Conservation (phyloP, 2,113 vertebrate genomes). For the Leptobrachium ailaonicum region DNA sequence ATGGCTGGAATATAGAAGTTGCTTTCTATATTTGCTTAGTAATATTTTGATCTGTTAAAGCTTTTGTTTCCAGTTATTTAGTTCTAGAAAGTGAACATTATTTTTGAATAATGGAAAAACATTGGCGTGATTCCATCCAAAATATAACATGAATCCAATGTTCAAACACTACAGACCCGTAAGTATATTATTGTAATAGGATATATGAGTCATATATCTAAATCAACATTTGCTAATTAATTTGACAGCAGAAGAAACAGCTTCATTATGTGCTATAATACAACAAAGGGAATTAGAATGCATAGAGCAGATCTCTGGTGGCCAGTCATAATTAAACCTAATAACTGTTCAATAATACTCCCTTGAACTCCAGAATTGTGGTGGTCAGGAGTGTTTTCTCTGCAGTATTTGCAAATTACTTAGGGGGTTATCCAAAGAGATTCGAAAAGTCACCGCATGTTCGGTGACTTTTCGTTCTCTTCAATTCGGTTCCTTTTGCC, state of each 20-base stretch:
- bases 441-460: too few relatives aligned
- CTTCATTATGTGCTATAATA: constrained; percentile 41
- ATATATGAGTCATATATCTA: constrained; percentile 22
- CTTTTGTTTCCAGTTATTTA: too few relatives aligned
- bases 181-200: constrained; percentile 8
- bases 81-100: background rate
- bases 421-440: too few relatives aligned
- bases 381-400: too few relatives aligned
- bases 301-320: constrained; percentile 26
- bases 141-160: background rate
- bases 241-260: constrained; percentile 37
- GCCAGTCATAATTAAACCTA: constrained; percentile 32
- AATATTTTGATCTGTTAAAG: too few relatives aligned
- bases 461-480: too few relatives aligned
- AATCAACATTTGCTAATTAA: constrained; percentile 24
- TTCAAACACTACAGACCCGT: background rate
- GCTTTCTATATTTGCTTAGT: too few relatives aligned
- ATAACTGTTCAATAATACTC: constrained; percentile 14
- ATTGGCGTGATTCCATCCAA: background rate
- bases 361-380: background rate
- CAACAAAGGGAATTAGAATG: constrained; percentile 28
- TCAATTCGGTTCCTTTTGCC: too few relatives aligned
- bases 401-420: too few relatives aligned
- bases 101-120: background rate
- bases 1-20: too few relatives aligned